Base-by-base conservation (phyloP, 1,140 invertebrate species). In the Procambarus clarkii region DNA sequence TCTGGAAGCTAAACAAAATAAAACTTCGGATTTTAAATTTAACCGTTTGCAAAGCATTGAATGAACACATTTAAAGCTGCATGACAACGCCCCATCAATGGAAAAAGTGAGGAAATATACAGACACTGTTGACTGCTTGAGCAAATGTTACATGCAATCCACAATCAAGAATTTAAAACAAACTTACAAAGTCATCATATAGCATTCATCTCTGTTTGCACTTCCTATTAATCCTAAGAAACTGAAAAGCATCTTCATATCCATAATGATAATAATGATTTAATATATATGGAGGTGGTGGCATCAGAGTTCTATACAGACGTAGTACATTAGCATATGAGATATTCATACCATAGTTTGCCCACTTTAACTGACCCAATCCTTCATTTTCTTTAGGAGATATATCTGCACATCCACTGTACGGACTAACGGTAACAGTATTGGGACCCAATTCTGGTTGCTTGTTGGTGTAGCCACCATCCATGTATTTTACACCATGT, bases 391-490 rank as follows among this genome's bases (percentile, higher is more conserved):
- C 98, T 80, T 96, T 95, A 0, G 99, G 99, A 95, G 98, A 99
- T 93, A 99, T 99, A 94, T 99, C 98, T 94, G 97, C 98, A 94
- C 99, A 98, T 0, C 99, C 99, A 94, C 98, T 98, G 95, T 99
- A 99, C 0, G 99, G 99, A 94, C 97, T 98, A 87, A 99, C 97
- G 0, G 99, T 99, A 87, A 99, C 97, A 0, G 99, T 99, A 94
- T 99, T 98, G 11, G 99, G 94, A 88, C 94, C 93, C 18, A 95
- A 83, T 2, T 97, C 96, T 3, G 98, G 98, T 93, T 99, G 95
- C 95, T 99, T 99, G 93, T 99, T 97, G 88, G 97, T 99, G 93
- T 99, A 97, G 8, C 98, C 98, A 64, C 99, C 99, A 94, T 99
- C 99, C 96, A 99, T 98, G 94, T 99, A 99, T 54, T 97, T 95